Percentiles rank a stretch among this genome's conserved stretches.
phyloP scores from a whole-genome alignment of 2,888 invertebrate genomes.

The Cheiracanthium punctorium region DNA sequence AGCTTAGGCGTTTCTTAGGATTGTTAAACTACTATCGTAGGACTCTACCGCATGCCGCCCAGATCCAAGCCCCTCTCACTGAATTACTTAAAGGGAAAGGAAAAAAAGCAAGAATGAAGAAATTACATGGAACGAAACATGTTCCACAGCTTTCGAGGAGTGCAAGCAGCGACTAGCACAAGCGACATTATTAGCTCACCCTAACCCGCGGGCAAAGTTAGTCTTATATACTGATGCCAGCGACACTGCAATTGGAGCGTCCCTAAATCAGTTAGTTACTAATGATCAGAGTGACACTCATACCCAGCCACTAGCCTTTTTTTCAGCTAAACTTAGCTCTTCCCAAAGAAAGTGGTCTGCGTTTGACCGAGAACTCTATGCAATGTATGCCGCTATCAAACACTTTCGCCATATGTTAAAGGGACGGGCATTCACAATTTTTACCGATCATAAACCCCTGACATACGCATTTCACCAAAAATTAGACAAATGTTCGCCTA shows the following conservation, averaged over 20 bases:
- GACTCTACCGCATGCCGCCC: neutral
- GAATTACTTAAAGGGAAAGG: neutral
- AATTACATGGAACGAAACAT: slow-evolving; percentile 16
- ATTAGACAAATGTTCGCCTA: slow-evolving; percentile 72
- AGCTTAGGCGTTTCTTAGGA: neutral
- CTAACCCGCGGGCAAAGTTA: neutral
- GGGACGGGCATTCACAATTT: slow-evolving; percentile 31
- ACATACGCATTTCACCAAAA: slow-evolving; percentile 32
- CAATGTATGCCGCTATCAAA: slow-evolving; percentile 72
- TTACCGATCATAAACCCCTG: slow-evolving; percentile 71
- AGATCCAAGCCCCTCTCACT: slow-evolving; percentile 13
- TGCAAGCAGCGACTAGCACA: slow-evolving; percentile 28
- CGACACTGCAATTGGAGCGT: slow-evolving; percentile 44
- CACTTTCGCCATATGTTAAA: slow-evolving; percentile 72
- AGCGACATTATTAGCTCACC: slow-evolving; percentile 25
- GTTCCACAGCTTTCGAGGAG: slow-evolving; percentile 23
- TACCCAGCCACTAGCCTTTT: slow-evolving; percentile 68
- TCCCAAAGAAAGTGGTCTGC: slow-evolving; percentile 37
- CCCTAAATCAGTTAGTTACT: too few species aligned
- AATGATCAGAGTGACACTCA: slow-evolving; percentile 66
- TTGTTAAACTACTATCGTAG: neutral
- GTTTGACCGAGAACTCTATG: slow-evolving; percentile 72
- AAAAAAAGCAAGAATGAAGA: slow-evolving; percentile 8
- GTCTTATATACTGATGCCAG: neutral
- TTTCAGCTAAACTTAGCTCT: slow-evolving; percentile 14